Conservation (phyloP, 2,888 invertebrate species). For the Harpagoxenus sublaevis region DNA sequence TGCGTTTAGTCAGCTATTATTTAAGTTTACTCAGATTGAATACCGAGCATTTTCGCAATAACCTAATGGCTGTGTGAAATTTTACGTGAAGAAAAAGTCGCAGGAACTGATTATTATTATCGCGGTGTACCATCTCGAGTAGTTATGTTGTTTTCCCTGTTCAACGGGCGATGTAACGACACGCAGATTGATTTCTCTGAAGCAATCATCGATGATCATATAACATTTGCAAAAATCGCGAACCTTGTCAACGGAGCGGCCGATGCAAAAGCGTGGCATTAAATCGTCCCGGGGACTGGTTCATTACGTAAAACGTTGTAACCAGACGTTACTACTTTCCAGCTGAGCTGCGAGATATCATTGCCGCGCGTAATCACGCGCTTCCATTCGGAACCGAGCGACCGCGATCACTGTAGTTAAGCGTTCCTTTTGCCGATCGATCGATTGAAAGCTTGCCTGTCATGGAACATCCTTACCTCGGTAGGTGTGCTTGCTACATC, state of each 20-base stretch:
- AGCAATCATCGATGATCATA: slow-evolving; percentile 37
- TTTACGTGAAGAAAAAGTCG: not conserved
- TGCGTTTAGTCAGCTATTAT: not conserved
- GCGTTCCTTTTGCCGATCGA: slow-evolving; percentile 31
- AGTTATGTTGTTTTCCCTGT: not conserved
- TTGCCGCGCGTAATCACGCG: slow-evolving; percentile 28
- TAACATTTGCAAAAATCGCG: slow-evolving; percentile 44
- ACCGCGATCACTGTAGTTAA: slow-evolving; percentile 29
- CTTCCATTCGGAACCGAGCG: slow-evolving; percentile 35
- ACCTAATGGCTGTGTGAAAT: not conserved
- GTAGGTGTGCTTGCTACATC: slow-evolving; percentile 5
- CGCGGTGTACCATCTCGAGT: not conserved
- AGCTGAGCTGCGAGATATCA: slow-evolving; percentile 45
- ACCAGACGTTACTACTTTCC: slow-evolving; percentile 62
- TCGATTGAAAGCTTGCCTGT: slow-evolving; percentile 40
- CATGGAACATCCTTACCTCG: slow-evolving; percentile 9
- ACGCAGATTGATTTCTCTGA: slow-evolving; percentile 43
- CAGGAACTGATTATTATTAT: not conserved
- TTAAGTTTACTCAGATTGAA: slow-evolving; percentile 14
- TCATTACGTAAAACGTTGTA: slow-evolving; percentile 63
- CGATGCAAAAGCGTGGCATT: slow-evolving; percentile 36
- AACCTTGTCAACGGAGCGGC: slow-evolving; percentile 44
- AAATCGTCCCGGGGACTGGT: slow-evolving; percentile 56
- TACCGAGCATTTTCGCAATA: slow-evolving; percentile 14
- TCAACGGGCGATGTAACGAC: slow-evolving; percentile 16